Evolutionary conservation across 2,113 vertebrate species (phyloP).

Genomic region (Gulo gulo): DNA sequence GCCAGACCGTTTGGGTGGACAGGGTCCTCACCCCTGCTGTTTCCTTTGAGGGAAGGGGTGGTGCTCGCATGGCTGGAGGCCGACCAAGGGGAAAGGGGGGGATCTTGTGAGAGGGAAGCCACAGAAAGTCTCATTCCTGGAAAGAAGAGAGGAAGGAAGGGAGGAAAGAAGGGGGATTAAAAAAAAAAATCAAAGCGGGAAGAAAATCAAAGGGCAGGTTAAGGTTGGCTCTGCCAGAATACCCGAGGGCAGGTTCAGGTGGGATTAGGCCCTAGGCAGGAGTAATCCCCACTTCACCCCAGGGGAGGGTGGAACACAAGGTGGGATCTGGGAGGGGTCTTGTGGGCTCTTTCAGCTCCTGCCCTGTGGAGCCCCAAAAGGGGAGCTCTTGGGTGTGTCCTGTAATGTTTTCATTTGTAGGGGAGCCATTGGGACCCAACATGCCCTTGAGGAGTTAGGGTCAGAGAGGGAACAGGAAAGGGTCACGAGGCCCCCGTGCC

Average conservation of each 20-base stretch:
- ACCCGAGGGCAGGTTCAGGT: slow-evolving; percentile 74
- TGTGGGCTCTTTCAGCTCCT: slow-evolving; percentile 62
- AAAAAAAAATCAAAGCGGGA: slow-evolving; percentile 52
- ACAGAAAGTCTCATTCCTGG: slow-evolving; percentile 27
- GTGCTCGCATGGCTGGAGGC: slow-evolving; percentile 64
- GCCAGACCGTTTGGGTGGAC: slow-evolving; percentile 36
- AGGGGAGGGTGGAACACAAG: background rate
- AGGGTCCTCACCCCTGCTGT: slow-evolving; percentile 34
- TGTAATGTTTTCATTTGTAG: background rate
- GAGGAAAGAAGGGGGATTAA: background rate
- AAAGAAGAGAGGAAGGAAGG: background rate
- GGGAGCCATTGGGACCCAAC: slow-evolving; percentile 13
- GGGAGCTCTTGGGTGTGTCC: background rate
- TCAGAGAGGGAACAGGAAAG: slow-evolving; percentile 26
- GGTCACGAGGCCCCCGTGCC: background rate
- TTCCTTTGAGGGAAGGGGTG: slow-evolving; percentile 55
- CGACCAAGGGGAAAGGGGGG: background rate
- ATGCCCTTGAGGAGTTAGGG: background rate
- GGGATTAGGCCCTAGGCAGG: slow-evolving; percentile 45
- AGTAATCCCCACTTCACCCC: slow-evolving; percentile 59
- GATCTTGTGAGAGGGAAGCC: background rate
- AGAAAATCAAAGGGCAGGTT: slow-evolving; percentile 42
- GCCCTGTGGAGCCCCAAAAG: background rate
- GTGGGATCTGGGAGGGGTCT: background rate
- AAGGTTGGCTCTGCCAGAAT: slow-evolving; percentile 64